Conservation (phyloP, 1,140 invertebrate genomes). For the Muscidifurax raptorellus region DNA sequence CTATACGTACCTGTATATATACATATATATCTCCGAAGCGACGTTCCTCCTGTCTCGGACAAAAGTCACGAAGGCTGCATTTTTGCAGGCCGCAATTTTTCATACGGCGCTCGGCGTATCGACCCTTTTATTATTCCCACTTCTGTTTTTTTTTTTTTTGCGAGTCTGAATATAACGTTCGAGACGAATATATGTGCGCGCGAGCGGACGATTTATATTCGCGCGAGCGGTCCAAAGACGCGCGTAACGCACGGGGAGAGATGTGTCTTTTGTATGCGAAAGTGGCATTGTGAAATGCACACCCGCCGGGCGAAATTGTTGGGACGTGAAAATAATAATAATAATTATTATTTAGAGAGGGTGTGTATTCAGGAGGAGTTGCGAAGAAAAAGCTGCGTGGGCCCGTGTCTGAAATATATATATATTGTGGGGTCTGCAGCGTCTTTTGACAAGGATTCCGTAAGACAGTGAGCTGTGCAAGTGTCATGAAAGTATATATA, state of each 20-base stretch:
- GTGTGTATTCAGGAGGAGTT: not conserved
- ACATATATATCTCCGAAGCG: too few relatives aligned
- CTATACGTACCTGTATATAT: not conserved
- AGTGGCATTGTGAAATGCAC: slow-evolving; percentile 1
- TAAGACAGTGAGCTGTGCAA: too few relatives aligned
- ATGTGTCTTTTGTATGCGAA: not conserved
- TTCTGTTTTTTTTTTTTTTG: not conserved
- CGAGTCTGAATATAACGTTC: slow-evolving; percentile 19
- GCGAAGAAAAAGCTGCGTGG: too few relatives aligned
- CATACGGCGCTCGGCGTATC: not conserved
- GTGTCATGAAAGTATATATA: too few relatives aligned
- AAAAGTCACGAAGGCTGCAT: slow-evolving; percentile 18
- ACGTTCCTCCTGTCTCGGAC: not conserved
- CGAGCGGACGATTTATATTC: slow-evolving; percentile 29
- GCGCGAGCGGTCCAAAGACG: not conserved
- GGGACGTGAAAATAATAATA: too few relatives aligned
- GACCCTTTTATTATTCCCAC: not conserved
- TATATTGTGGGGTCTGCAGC: too few relatives aligned
- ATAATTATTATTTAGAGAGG: not conserved
- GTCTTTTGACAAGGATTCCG: too few relatives aligned
- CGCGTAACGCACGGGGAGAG: not conserved
- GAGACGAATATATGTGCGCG: slow-evolving; percentile 20
- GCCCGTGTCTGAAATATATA: too few relatives aligned
- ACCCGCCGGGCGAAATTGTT: not conserved
- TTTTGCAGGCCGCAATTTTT: slow-evolving; percentile 43